Base-by-base conservation (phyloP, 2,888 invertebrate species). In the Lasioglossum figueresi region DNA sequence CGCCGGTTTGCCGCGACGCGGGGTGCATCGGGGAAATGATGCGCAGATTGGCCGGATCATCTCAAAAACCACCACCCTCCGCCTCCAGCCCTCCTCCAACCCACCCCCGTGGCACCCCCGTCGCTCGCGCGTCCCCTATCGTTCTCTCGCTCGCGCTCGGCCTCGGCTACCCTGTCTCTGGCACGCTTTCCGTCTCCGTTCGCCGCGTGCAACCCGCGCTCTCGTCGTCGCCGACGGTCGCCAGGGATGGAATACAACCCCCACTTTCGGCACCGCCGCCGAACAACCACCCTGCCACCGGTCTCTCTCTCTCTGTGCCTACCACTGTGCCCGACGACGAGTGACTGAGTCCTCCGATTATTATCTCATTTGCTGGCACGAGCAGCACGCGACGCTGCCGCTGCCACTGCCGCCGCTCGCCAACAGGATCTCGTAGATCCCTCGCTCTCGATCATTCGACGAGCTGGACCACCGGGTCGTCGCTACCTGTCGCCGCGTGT, bases 1-100 rank as follows among this genome's bases (percentile, higher is more conserved):
- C 91, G 91, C 88, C 87, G 89, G 92, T 88, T 91, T 86, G 88
- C 88, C 89, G 86, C 88, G 83, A 84, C 84, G 88, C 88, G 87
- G 87, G 90, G 91, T 91, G 91, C 91, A 91, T 90, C 88, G 94
- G 93, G 94, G 93, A 94, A 95, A 94, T 94, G 94, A 95, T 95
- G 95, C 95, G 95, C 95, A 95, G 95, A 94, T 95, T 95, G 94
- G 95, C 95, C 94, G 94, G 95, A 95, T 95, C 95, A 95, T 95
- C 95, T 95, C 94, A 93, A 94, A 95, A 94, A 94, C 93, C 94
- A 92, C 93, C 94, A 92, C 91, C 92, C 91, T 92, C 92, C 84
- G 87, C 89, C 87, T 89, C 88, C 87, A 84, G 87, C 78, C 80
- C 86, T 83, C 86, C 88, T 87, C 91, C 83, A 79, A 70, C 45